These are phyloP conservation scores for Sinocyclocheilus rhinocerous DNA, from an alignment of 2,113 vertebrate species.

Conservation along the genomic window DNA sequence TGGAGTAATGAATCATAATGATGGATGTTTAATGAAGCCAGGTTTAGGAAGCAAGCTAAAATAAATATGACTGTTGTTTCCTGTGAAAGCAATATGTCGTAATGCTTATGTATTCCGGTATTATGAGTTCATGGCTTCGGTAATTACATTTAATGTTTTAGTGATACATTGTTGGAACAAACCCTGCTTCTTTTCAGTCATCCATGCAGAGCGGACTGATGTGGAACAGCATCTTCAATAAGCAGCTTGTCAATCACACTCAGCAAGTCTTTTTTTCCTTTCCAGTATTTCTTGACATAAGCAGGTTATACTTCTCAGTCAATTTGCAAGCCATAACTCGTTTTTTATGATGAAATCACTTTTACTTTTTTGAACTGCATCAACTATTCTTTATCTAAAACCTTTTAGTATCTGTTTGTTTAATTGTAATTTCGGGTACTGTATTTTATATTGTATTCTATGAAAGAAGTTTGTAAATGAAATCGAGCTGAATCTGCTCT, in stretches of 20 bases:
- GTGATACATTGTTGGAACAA: slow-evolving; percentile 22
- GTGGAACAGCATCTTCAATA: slow-evolving; percentile 24
- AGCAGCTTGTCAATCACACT: slow-evolving; percentile 26
- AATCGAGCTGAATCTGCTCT: slow-evolving; percentile 21
- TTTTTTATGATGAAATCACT: background rate
- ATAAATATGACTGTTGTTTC: background rate
- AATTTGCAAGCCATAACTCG: background rate
- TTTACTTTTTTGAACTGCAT: background rate
- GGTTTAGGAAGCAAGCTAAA: background rate
- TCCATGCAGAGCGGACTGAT: background rate
- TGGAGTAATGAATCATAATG: background rate
- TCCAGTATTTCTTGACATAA: background rate
- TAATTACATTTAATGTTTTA: slow-evolving; percentile 28
- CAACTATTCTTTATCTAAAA: background rate
- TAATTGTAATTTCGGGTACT: background rate
- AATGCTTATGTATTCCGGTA: background rate
- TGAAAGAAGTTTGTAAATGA: slow-evolving; percentile 8
- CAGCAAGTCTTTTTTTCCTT: background rate
- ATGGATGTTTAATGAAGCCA: slow-evolving; percentile 10
- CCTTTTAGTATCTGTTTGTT: background rate
- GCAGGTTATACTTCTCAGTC: slow-evolving; percentile 5
- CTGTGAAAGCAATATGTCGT: background rate
- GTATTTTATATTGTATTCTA: background rate
- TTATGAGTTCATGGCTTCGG: slow-evolving; percentile 2
- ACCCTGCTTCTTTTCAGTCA: slow-evolving; percentile 18